A percentile compares a stretch with the other conserved stretches of the same genome.
Conservation (phyloP, 2,113 vertebrate species). For the Mustela nigripes region DNA sequence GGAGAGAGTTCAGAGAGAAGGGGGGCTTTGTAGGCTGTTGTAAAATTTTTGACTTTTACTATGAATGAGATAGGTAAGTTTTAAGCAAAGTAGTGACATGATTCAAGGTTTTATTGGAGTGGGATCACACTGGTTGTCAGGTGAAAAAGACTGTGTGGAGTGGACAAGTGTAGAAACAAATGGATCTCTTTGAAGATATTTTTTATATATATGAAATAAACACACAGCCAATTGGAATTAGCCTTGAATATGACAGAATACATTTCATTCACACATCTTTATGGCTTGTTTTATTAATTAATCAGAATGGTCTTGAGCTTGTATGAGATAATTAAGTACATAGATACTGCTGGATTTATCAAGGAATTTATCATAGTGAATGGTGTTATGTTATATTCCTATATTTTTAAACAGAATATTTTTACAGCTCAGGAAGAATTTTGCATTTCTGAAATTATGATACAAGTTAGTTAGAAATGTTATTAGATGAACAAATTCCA, state of each 20-base stretch:
- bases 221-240: background rate
- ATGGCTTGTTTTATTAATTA: background rate
- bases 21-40: background rate
- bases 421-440: conserved; percentile 12
- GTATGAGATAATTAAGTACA: conserved; percentile 4
- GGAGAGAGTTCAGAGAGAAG: background rate
- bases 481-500: conserved; percentile 19
- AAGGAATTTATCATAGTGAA: background rate
- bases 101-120: background rate
- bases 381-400: background rate
- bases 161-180: background rate
- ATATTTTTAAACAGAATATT: background rate
- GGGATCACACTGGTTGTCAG: background rate
- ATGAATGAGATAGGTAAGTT: background rate
- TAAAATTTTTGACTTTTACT: background rate
- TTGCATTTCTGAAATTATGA: conserved; percentile 21
- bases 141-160: background rate
- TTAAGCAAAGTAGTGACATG: background rate
- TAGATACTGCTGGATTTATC: background rate
- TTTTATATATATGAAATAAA: background rate
- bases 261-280: conserved; percentile 4
- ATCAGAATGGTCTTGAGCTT: background rate
- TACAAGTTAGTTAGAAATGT: background rate
- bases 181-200: background rate
- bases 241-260: conserved; percentile 1